phyloP scores from a whole-genome alignment of 1,140 invertebrate genomes.

The Brachionus manjavacas region DNA sequence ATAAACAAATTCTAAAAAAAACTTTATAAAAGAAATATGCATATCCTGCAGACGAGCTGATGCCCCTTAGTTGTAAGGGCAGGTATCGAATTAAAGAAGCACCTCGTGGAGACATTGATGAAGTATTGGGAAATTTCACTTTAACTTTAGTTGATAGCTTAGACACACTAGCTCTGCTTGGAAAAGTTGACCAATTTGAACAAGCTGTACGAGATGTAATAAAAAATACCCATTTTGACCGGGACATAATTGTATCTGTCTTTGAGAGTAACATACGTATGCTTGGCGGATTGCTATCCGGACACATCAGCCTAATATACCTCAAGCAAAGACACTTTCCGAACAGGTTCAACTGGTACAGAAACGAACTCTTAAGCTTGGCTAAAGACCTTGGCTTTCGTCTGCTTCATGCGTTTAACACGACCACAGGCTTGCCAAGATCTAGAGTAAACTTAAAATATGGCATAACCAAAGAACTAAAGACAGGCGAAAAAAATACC shows the following conservation, averaged over 20 bases:
- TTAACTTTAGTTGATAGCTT: conserved; percentile 88
- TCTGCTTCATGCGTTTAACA: conserved; percentile 91
- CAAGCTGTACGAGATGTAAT: conserved; percentile 79
- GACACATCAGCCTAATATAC: conserved; percentile 80
- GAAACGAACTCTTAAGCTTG: conserved; percentile 78
- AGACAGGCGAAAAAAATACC: conserved; percentile 59
- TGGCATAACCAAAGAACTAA: conserved; percentile 20
- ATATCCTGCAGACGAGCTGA: conserved; percentile 94
- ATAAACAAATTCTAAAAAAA: conserved; percentile 32
- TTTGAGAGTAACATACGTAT: conserved; percentile 98
- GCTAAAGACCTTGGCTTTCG: conserved; percentile 86
- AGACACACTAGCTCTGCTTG: conserved; percentile 84
- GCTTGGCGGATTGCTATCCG: conserved; percentile 82
- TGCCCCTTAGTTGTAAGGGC: conserved; percentile 91
- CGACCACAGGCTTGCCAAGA: conserved; percentile 92
- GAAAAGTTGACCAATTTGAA: conserved; percentile 89
- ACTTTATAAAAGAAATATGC: conserved; percentile 64
- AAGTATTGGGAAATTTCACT: conserved; percentile 91
- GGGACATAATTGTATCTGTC: conserved; percentile 88
- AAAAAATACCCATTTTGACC: conserved; percentile 74
- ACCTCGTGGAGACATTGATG: conserved; percentile 88
- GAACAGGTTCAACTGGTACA: conserved; percentile 79
- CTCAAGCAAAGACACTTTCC: conserved; percentile 67
- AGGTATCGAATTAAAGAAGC: conserved; percentile 72
- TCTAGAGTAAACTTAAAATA: conserved; percentile 66